Base-by-base conservation (phyloP, 1,140 invertebrate species). In the Panulirus ornatus region DNA sequence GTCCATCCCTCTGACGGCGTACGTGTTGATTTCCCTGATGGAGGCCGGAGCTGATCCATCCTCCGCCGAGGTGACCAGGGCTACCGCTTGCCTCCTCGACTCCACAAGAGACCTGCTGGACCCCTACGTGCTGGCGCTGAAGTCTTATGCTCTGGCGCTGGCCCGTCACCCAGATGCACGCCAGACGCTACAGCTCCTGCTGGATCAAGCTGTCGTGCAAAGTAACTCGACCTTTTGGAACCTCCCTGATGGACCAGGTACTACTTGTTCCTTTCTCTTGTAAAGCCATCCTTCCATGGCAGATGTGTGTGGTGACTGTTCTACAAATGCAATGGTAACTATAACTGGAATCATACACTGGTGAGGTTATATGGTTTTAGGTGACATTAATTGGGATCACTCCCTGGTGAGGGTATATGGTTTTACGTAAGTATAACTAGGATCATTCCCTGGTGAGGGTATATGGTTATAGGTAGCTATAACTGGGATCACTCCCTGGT, bases 141-240 rank as follows among this genome's bases (percentile, higher is more conserved):
- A 88, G 86, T 38, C 86, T 16, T 88, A 88, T 38, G 86, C 86
- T 8, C 93, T 96, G n/a, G 93, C 95, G 22, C 93, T 96, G 44
- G 93, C 96, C 38, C 94, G 94, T 22, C 93, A 93, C 42, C 40
- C 85, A 2, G 81, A 63, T 1, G 92, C 93, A 19, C 34, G 89
- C 22, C 63, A 71, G 14, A 70, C 87, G 2, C 70, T 93, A 19
- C 76, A 89, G 6, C 66, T 81, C 34, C 91, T 93, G 5, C 70
- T 93, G 30, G 63, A 54, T 9, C 78, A 47, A 19, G 92, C 93
- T 2, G 58, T 86, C 36, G 78, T 90, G 8, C 83, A 92, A 2
- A 92, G 94, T 92, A 93, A 94, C 88, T 71, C 94, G 0, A 87
- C 94, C 2, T 94, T 94, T 93, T 95, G 94, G 94, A 94, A 91